Evolutionary conservation across 1,140 invertebrate species (phyloP), one percentile per base, ranked within the genome.

Genomic region (Hesperophylax magnus): DNA sequence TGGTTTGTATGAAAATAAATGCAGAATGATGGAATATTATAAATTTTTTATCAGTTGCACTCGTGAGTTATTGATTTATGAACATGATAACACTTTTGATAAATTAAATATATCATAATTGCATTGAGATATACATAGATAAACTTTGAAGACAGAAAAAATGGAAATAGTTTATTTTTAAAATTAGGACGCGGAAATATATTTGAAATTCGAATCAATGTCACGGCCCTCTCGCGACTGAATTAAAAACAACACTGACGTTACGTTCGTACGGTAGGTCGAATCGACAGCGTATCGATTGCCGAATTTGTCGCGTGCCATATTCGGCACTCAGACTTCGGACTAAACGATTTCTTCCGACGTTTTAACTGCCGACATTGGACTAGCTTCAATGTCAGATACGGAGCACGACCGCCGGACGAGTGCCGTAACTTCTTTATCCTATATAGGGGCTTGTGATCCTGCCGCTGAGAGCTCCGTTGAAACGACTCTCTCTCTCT

Each of bases 261-360:
- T 47, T 14, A 14, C 39, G 34, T 34, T 34, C 34, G 8, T 34
- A 34, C 34, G 39, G 11, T 47, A 47, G 9, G 39, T 47, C 52
- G 47, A 72, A 54, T 72, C 69, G 39, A 9, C 69, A 11, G 47
- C 39, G 39, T 47, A 24, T 72, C 69, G 69, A 54, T 53, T 54
- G 69, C 69, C 69, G 69, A 72, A 72, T 60, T 47, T 76, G 72
- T 76, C 72, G 72, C 72, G 72, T 76, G n/a, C 72, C 72, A 61
- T 76, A 39, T 76, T 76, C 39, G 72, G 54, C 72, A 17, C 20
- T 31, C 34, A 34, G 34, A 34, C 34, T 34, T 34, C 3, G 34
- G 34, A 34, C 34, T 34, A 6, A 34, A 6, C 34, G 17, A 75
- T 54, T 75, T 75, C 72, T 54, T 34, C 60, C 27, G 27, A 11